phyloP scores from a whole-genome alignment of 2,888 invertebrate species.

The Cheilosia urbana region DNA sequence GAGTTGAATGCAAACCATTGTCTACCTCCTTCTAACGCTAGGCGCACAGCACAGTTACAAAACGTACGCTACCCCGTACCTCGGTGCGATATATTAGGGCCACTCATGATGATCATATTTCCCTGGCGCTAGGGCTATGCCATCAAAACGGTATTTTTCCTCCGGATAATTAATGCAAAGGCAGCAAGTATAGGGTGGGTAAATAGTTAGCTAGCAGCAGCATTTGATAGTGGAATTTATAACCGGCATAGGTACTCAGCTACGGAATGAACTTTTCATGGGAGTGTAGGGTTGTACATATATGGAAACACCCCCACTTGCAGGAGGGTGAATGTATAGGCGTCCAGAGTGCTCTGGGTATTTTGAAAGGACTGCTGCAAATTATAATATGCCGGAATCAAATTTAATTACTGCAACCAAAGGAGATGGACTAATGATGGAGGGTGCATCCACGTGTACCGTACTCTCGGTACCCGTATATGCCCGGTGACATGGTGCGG shows the following conservation, averaged over 20 bases:
- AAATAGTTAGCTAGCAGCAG: slow-evolving; percentile 12
- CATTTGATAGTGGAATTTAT: slow-evolving; percentile 13
- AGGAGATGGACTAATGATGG: slow-evolving; percentile 63
- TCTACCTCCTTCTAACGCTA: slow-evolving; percentile 14
- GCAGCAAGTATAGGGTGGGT: neutral
- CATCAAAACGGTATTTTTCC: slow-evolving; percentile 52
- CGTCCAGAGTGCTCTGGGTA: neutral
- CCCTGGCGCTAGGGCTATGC: slow-evolving; percentile 47
- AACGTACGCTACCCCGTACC: slow-evolving; percentile 5
- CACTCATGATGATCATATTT: slow-evolving; percentile 72
- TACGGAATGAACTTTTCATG: neutral
- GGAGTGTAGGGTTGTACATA: neutral
- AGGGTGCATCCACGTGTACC: slow-evolving; percentile 52
- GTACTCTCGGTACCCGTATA: neutral
- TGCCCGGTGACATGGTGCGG: slow-evolving; percentile 30
- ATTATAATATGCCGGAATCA: slow-evolving; percentile 38
- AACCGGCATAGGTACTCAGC: neutral
- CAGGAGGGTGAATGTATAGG: neutral
- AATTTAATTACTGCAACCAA: slow-evolving; percentile 67
- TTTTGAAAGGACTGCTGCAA: neutral
- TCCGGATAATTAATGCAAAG: slow-evolving; percentile 62
- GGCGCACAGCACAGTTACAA: slow-evolving; percentile 15
- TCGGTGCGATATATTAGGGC: slow-evolving; percentile 32
- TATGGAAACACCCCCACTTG: neutral
- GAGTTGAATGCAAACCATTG: slow-evolving; percentile 37